Evolutionary conservation across 2,797 vertebrate species (phyloP).

Genomic region (Lepilemur septentrionalis): DNA sequence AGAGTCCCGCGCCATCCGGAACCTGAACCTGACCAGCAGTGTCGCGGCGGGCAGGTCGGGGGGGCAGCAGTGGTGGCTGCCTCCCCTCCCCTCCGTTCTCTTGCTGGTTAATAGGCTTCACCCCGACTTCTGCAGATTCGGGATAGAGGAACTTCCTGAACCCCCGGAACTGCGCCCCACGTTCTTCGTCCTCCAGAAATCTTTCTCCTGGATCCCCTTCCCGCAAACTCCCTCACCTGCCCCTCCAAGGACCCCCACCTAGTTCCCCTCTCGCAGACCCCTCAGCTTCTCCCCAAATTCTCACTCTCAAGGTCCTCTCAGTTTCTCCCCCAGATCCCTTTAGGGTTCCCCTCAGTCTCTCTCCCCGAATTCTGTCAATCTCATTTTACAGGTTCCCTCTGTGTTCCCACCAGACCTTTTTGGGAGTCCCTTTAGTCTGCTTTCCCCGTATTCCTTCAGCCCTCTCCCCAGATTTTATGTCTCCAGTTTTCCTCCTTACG

Average conservation of each 20-base stretch:
- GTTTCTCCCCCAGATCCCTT: background rate
- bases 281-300: background rate
- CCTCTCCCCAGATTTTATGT: background rate
- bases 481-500: background rate
- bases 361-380: background rate
- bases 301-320: background rate
- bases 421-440: background rate
- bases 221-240: background rate
- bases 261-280: no score
- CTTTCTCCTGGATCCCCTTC: background rate
- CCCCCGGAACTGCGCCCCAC: background rate
- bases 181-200: background rate
- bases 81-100: background rate
- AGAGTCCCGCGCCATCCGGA: background rate
- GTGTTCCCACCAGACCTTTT: background rate
- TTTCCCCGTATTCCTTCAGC: background rate
- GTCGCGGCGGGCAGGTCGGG: no score
- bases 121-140: background rate
- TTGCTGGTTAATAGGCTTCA: accelerated
- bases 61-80: background rate
- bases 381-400: background rate
- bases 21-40: background rate
- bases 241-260: background rate
- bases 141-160: background rate
- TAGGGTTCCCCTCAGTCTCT: background rate